Evolutionary conservation across 2,888 invertebrate species (phyloP), one percentile per base, ranked within the genome.

Genomic region (Volucella zonaria): DNA sequence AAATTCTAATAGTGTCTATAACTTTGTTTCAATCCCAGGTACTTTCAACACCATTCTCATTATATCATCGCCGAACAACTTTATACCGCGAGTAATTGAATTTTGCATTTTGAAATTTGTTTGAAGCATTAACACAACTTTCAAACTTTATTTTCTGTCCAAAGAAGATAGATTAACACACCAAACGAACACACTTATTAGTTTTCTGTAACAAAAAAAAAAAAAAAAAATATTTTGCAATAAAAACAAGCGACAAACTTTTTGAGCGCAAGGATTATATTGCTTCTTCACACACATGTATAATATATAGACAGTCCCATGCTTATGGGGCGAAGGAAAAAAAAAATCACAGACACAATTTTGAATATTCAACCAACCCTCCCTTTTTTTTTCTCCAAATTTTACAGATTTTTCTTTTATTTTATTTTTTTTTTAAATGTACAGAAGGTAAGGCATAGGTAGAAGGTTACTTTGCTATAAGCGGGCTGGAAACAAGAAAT

Each of bases 141-240:
- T 56, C 49, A 64, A 51, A 76, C 71, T 62, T 51, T 42, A 15
- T 62, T 18, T 9, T 54, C 18, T 18, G 47, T 68, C n/a, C 62
- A 78, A n/a, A 67, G 71, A 82, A 14, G 49, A 74, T 49, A 3
- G 14, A 49, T 14, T 51, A 67, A 71, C 68, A 79, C 49, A 74
- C 71, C 62, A 49, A 73, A 74, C 62, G 42, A 61, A 82, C 62
- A 82, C 78, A 64, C 58, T 47, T 64, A 79, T 79, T 79, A 82
- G 74, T 68, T 74, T 52, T 59, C 18, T 52, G 40, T 49, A 15
- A 71, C 71, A 49, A 68, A 3, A 38, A 38, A 58, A 31, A 6
- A 31, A 23, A 23, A 23, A 23, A 23, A 23, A 71, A 18, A 23
- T 23, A 23, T 23, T 3, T 40, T 42, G 61, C 67, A 71, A 67